A percentile compares a stretch with the other conserved stretches of the same genome.
phyloP scores from a whole-genome alignment of 2,113 vertebrate species.

The Pluvianellus socialis region DNA sequence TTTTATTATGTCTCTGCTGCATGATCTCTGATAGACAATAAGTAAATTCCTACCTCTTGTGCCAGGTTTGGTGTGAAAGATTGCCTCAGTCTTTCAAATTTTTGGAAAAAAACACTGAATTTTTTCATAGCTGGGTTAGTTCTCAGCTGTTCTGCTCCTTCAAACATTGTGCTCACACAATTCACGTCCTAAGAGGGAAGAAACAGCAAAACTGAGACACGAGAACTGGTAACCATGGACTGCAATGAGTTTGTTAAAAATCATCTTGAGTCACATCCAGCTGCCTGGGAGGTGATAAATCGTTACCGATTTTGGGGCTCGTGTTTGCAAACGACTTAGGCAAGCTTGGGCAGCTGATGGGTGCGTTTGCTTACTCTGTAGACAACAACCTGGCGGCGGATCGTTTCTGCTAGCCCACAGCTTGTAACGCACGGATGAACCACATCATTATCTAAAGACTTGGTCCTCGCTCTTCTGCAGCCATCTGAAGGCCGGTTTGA shows the following conservation, averaged over 20 bases:
- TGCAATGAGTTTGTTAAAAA: neutral
- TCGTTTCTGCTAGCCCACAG: fast-evolving
- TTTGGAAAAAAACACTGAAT: slow-evolving; percentile 33
- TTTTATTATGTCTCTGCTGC: neutral
- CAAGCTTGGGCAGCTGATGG: fast-evolving
- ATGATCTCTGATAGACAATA: neutral
- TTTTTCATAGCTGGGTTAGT: neutral
- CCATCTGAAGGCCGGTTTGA: fast-evolving
- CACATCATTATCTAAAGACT: neutral
- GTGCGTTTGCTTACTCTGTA: neutral
- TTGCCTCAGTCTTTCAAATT: slow-evolving; percentile 27
- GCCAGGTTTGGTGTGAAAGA: neutral
- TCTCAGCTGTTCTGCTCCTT: slow-evolving; percentile 48
- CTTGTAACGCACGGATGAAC: neutral
- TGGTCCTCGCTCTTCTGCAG: neutral
- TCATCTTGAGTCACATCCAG: neutral
- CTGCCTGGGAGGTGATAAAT: neutral
- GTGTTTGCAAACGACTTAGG: fast-evolving
- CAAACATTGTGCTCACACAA: slow-evolving; percentile 60
- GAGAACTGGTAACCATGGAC: neutral
- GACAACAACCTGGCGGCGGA: neutral
- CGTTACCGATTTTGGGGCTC: neutral
- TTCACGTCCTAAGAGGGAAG: slow-evolving; percentile 39
- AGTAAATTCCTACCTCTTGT: neutral
- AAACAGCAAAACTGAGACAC: neutral